A percentile compares a stretch with the other conserved stretches of the same genome.
phyloP scores from a whole-genome alignment of 2,888 invertebrate genomes.

The Netelia virgata region DNA sequence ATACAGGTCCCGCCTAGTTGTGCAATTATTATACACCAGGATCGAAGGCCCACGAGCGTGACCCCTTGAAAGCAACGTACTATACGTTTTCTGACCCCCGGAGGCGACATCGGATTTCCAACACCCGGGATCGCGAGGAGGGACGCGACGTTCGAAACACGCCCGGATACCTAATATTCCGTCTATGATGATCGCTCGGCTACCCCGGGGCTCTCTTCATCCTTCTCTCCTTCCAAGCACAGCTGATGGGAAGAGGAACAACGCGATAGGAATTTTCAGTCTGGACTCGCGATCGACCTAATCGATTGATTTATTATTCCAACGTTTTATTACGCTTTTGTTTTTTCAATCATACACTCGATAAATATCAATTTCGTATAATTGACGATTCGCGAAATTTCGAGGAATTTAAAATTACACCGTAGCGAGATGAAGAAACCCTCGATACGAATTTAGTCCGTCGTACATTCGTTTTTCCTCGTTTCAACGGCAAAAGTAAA shows the following conservation, averaged over 20 bases:
- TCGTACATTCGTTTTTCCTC: too few species aligned
- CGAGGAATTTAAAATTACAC: background rate
- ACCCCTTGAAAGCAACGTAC: conserved; percentile 68
- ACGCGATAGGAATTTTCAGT: conserved; percentile 33
- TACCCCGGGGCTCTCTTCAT: conserved; percentile 13
- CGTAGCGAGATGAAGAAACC: background rate
- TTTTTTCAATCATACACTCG: background rate
- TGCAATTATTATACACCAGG: conserved; percentile 51
- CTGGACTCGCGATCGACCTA: background rate
- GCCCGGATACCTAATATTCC: conserved; percentile 66
- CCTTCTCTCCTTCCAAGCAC: conserved; percentile 4
- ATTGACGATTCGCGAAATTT: background rate
- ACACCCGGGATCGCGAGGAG: conserved; percentile 66
- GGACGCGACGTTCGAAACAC: conserved; percentile 60
- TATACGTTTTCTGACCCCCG: conserved; percentile 69
- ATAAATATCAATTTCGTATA: too few species aligned
- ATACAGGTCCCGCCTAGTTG: conserved; percentile 42
- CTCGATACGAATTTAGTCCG: background rate
- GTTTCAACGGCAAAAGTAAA: background rate
- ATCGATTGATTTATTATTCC: conserved; percentile 5
- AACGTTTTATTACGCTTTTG: background rate
- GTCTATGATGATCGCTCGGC: conserved; percentile 62
- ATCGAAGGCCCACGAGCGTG: conserved; percentile 62
- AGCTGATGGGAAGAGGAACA: conserved; percentile 45
- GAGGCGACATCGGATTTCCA: conserved; percentile 73